These are phyloP conservation scores for Drosophila prosaltans DNA, from an alignment of 1,140 invertebrate species.

Conservation along the genomic window DNA sequence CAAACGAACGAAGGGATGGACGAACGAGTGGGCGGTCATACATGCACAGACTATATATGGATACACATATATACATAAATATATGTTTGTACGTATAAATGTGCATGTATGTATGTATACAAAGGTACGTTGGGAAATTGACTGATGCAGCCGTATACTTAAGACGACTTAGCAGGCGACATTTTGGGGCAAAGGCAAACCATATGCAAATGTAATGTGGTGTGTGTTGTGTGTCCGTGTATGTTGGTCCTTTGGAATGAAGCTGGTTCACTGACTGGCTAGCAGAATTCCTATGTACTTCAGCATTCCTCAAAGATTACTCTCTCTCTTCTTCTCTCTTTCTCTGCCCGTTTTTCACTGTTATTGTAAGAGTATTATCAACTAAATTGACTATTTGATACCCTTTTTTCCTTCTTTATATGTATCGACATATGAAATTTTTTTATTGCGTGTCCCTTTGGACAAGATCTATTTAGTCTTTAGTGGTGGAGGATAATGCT, in stretches of 20 bases:
- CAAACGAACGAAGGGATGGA: constrained; percentile 19
- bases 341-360: not conserved
- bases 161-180: constrained; percentile 53
- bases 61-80: not conserved
- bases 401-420: not conserved
- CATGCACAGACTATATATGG: not conserved
- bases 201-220: constrained; percentile 74
- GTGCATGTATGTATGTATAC: not conserved
- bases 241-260: constrained; percentile 23
- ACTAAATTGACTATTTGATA: not conserved
- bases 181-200: constrained; percentile 52
- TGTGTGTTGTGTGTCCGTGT: constrained; percentile 21
- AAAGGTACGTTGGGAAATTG: not conserved
- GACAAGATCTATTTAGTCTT: too few species aligned
- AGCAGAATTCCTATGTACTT: constrained; percentile 18
- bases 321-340: not conserved
- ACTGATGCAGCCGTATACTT: constrained; percentile 42
- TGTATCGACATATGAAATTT: too few species aligned
- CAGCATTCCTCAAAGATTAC: constrained; percentile 7
- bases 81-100: not conserved
- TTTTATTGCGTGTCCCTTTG: too few species aligned
- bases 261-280: constrained; percentile 20
- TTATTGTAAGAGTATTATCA: not conserved
- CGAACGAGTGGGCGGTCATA: constrained; percentile 30
- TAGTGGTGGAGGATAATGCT: too few species aligned